These are phyloP conservation scores for Linnaemya vulpina DNA, from an alignment of 2,888 invertebrate genomes.

Conservation along the genomic window DNA sequence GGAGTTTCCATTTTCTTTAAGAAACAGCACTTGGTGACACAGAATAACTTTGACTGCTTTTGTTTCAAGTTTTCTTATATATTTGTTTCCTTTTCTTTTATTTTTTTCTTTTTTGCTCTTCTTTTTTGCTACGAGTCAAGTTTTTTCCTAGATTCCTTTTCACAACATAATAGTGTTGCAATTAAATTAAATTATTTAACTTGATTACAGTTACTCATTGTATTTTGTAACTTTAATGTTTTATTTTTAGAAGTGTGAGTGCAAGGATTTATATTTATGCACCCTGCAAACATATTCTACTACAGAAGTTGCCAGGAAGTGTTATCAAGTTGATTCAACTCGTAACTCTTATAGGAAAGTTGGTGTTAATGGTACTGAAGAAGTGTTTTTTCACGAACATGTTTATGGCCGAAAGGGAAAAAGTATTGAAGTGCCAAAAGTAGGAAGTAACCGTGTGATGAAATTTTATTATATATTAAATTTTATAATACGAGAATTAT, in stretches of 20 bases:
- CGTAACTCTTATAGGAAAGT: too few relatives aligned
- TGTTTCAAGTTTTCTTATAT: constrained; percentile 37
- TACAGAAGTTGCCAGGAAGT: background rate
- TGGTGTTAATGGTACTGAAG: too few relatives aligned
- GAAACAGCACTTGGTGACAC: constrained; percentile 52
- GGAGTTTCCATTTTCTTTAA: constrained; percentile 40
- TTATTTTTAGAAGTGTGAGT: constrained; percentile 21
- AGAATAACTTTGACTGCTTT: constrained; percentile 61
- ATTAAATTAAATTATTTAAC: constrained; percentile 81
- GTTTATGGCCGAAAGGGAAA: too few relatives aligned
- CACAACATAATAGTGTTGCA: constrained; percentile 75
- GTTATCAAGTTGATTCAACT: too few relatives aligned
- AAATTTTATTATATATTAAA: too few relatives aligned
- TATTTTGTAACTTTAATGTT: constrained; percentile 57
- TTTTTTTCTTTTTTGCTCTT: too few relatives aligned
- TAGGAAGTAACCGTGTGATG: too few relatives aligned
- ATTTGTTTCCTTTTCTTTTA: background rate
- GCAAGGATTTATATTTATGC: background rate
- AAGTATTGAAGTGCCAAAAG: too few relatives aligned
- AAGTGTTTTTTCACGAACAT: too few relatives aligned
- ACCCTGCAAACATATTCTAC: constrained; percentile 1
- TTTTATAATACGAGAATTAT: too few relatives aligned
- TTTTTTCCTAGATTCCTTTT: constrained; percentile 43
- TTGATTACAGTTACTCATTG: constrained; percentile 76
- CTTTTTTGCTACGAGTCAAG: constrained; percentile 15